Conservation (phyloP, 2,888 invertebrate species). For the Brenthis ino region DNA sequence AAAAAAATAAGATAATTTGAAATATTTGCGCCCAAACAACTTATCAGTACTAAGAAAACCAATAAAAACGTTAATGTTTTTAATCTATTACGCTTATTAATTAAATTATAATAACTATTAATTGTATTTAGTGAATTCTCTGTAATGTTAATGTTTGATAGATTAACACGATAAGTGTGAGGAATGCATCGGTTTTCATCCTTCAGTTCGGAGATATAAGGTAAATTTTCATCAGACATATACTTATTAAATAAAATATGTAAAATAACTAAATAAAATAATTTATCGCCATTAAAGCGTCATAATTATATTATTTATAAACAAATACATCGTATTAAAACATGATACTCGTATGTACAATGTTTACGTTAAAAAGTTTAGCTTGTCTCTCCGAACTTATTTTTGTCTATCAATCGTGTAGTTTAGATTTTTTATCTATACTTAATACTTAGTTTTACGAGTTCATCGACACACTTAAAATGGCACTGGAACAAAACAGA, state of each 20-base stretch:
- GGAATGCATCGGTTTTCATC: not conserved
- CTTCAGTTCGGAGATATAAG: conserved; percentile 5
- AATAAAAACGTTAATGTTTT: conserved; percentile 74
- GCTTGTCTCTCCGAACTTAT: conserved; percentile 10
- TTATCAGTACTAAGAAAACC: conserved; percentile 45
- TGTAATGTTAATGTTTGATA: conserved; percentile 59
- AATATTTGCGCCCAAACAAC: conserved; percentile 32
- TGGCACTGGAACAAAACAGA: not conserved
- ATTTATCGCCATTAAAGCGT: too few relatives aligned
- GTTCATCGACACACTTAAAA: conserved; percentile 2
- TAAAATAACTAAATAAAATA: too few relatives aligned
- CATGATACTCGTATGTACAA: too few relatives aligned
- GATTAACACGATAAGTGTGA: conserved; percentile 18
- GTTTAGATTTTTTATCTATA: conserved; percentile 22
- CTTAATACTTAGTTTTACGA: conserved; percentile 7
- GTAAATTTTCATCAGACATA: not conserved
- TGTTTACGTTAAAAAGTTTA: not conserved
- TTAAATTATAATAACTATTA: conserved; percentile 63
- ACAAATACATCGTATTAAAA: too few relatives aligned
- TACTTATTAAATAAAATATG: too few relatives aligned
- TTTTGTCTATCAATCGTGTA: not conserved
- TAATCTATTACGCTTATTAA: conserved; percentile 83
- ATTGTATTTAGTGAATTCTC: conserved; percentile 74
- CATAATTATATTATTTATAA: too few relatives aligned
- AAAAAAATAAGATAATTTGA: conserved; percentile 24